These are phyloP conservation scores for Cantharis lateralis DNA, from an alignment of 2,888 invertebrate genomes.

Conservation along the genomic window DNA sequence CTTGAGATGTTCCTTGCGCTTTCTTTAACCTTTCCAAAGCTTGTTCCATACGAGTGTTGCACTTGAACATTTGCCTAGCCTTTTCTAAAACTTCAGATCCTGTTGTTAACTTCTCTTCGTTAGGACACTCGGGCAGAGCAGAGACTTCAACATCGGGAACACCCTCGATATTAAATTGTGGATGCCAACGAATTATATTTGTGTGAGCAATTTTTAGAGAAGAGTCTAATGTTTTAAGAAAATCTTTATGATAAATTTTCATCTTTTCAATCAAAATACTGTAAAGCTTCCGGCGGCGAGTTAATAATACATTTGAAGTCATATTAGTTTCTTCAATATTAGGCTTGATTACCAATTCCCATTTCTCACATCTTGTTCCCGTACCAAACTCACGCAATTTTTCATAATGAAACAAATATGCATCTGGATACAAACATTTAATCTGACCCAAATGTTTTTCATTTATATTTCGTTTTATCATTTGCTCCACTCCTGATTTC, in stretches of 20 bases:
- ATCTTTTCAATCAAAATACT: slow-evolving; percentile 71
- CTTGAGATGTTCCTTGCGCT: slow-evolving; percentile 54
- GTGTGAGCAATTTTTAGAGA: slow-evolving; percentile 75
- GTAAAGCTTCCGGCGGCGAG: slow-evolving; percentile 76
- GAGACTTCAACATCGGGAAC: slow-evolving; percentile 75
- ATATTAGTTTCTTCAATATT: slow-evolving; percentile 63
- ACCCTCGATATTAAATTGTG: slow-evolving; percentile 83
- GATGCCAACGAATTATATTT: slow-evolving; percentile 89
- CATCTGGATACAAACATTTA: slow-evolving; percentile 79
- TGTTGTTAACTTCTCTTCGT: slow-evolving; percentile 71
- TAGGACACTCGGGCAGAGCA: slow-evolving; percentile 75
- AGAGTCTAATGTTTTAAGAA: slow-evolving; percentile 71
- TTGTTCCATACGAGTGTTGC: slow-evolving; percentile 78
- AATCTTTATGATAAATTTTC: slow-evolving; percentile 77
- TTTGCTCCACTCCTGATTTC: slow-evolving; percentile 85
- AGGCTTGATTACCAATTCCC: slow-evolving; percentile 73
- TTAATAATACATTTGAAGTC: slow-evolving; percentile 74
- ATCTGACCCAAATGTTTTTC: slow-evolving; percentile 81
- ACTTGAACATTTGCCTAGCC: slow-evolving; percentile 75
- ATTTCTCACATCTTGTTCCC: slow-evolving; percentile 68
- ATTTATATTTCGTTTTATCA: slow-evolving; percentile 79
- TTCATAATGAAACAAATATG: slow-evolving; percentile 76
- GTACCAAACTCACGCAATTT: slow-evolving; percentile 72
- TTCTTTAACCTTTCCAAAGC: slow-evolving; percentile 71
- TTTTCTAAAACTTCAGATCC: slow-evolving; percentile 84